phyloP scores from a whole-genome alignment of 2,113 vertebrate species.

The Tenrec ecaudatus region DNA sequence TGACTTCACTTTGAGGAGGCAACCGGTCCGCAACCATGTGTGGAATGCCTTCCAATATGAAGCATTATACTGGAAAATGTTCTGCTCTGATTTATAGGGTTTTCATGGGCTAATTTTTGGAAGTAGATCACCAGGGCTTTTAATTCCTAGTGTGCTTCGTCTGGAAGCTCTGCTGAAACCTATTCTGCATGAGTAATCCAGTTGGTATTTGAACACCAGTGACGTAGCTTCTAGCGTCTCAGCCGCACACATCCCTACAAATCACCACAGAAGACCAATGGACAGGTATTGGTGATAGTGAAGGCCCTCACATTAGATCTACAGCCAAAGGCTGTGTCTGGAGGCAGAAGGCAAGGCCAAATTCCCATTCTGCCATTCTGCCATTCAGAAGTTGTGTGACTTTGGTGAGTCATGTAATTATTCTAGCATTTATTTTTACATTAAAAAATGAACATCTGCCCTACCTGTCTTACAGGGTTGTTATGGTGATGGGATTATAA shows the following conservation, averaged over 20 bases:
- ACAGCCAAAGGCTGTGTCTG: too few species aligned
- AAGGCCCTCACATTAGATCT: not conserved
- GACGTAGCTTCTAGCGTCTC: not conserved
- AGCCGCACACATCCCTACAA: not conserved
- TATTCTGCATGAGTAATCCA: not conserved
- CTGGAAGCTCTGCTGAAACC: not conserved
- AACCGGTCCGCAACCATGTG: not conserved
- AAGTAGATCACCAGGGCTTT: not conserved
- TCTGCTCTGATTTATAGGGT: not conserved
- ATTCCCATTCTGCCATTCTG: not conserved
- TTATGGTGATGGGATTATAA: not conserved
- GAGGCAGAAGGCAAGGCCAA: not conserved
- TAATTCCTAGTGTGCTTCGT: not conserved
- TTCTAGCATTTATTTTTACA: not conserved
- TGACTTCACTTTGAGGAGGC: not conserved
- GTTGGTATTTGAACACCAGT: not conserved
- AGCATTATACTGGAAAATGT: not conserved
- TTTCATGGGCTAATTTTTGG: not conserved
- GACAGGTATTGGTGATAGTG: accelerated
- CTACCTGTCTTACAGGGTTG: not conserved
- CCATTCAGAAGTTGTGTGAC: not conserved
- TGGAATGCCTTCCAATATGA: not conserved
- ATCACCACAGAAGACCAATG: not conserved
- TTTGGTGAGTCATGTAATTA: not conserved
- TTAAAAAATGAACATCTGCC: not conserved